A percentile compares a stretch with the other conserved stretches of the same genome.
These are phyloP conservation scores for Gari tellinella DNA, from an alignment of 2,888 invertebrate species.

Conservation along the genomic window DNA sequence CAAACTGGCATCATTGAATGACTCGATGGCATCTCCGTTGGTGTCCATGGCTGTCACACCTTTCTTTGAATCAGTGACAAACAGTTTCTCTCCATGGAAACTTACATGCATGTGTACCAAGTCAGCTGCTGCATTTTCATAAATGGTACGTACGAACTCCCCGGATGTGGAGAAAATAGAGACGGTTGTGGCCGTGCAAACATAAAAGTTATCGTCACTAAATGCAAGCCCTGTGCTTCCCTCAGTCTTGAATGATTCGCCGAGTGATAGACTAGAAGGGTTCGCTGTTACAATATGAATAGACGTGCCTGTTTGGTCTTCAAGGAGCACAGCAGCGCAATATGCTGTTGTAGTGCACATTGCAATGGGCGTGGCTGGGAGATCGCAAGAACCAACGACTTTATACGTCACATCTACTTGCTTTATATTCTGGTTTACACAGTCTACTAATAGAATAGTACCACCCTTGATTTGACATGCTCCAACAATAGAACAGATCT, in stretches of 20 bases:
- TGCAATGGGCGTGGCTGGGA: conserved; percentile 10
- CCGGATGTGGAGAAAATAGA: too few relatives aligned
- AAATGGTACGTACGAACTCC: conserved; percentile 5
- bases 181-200: too few relatives aligned
- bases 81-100: neutral
- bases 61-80: conserved; percentile 13
- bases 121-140: neutral
- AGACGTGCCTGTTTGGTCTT: too few relatives aligned
- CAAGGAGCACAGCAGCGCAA: too few relatives aligned
- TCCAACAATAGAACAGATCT: conserved; percentile 25
- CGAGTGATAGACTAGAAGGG: too few relatives aligned
- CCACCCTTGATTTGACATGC: conserved; percentile 41
- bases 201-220: neutral
- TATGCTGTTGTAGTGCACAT: conserved; percentile 1
- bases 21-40: neutral
- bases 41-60: conserved; percentile 14
- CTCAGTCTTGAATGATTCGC: too few relatives aligned
- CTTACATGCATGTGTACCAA: too few relatives aligned
- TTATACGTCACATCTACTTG: conserved; percentile 42
- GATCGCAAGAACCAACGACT: conserved; percentile 17
- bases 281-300: too few relatives aligned
- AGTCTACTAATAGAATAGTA: conserved; percentile 34
- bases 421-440: conserved; percentile 31
- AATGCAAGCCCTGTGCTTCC: neutral
- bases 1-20: neutral